Percentiles rank a stretch among this genome's conserved stretches.
Evolutionary conservation across 2,888 invertebrate species (phyloP).

Genomic region (Euplagia quadripunctaria): DNA sequence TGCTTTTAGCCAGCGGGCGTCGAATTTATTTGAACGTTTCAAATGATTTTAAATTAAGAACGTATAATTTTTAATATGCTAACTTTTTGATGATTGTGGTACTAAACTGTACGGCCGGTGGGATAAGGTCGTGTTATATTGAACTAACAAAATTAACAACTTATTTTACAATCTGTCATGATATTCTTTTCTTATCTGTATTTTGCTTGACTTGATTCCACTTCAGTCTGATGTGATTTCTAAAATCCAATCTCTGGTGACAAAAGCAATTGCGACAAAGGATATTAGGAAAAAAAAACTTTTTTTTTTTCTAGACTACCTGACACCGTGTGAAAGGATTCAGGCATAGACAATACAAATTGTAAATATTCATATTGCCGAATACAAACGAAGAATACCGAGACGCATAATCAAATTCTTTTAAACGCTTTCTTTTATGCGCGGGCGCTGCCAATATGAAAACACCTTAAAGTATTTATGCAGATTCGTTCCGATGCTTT

Average conservation of each 20-base stretch:
- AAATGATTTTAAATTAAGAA: slow-evolving; percentile 72
- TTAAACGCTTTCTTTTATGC: slow-evolving; percentile 32
- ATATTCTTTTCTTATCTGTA: background rate
- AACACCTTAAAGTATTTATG: slow-evolving; percentile 40
- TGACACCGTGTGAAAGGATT: background rate
- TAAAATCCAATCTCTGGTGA: background rate
- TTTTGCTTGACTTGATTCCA: background rate
- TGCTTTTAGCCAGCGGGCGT: slow-evolving; percentile 56
- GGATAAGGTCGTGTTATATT: slow-evolving; percentile 15
- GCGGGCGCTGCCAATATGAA: slow-evolving; percentile 26
- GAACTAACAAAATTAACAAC: background rate
- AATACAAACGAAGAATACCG: slow-evolving; percentile 56
- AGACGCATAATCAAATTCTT: slow-evolving; percentile 58
- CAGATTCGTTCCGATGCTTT: slow-evolving; percentile 35
- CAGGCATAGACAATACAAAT: slow-evolving; percentile 7
- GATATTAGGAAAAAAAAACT: background rate
- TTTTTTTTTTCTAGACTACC: background rate
- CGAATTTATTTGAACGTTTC: slow-evolving; percentile 62
- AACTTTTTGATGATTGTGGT: slow-evolving; percentile 51
- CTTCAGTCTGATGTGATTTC: background rate
- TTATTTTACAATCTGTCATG: background rate
- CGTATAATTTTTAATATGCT: slow-evolving; percentile 67
- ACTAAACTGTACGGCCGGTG: slow-evolving; percentile 36
- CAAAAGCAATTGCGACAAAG: background rate
- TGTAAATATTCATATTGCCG: slow-evolving; percentile 30